Conservation (phyloP, 2,113 vertebrate species). For the Onychostruthus taczanowskii region DNA sequence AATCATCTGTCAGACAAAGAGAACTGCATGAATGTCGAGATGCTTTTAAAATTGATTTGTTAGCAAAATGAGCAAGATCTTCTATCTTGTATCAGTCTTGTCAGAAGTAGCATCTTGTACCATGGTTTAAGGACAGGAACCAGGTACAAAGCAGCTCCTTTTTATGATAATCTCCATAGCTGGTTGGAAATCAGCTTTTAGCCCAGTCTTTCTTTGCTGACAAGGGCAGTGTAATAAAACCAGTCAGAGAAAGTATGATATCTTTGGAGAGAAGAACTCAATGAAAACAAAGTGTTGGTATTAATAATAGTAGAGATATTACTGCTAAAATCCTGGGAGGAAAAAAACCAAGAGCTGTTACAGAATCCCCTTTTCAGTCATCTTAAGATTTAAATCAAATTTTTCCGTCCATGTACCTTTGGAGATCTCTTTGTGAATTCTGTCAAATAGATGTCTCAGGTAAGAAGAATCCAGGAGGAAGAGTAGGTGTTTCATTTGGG, state of each 20-base stretch:
- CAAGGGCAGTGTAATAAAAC: background rate
- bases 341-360: background rate
- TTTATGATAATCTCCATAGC: background rate
- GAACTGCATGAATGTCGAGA: background rate
- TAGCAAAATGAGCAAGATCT: background rate
- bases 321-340: background rate
- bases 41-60: background rate
- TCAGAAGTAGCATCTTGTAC: background rate
- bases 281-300: background rate
- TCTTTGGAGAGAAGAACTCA: background rate
- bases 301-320: background rate
- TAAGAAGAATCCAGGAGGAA: background rate
- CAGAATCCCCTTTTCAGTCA: background rate
- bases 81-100: background rate
- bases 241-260: background rate
- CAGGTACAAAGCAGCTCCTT: background rate
- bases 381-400: background rate
- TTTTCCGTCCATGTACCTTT: background rate
- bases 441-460: background rate
- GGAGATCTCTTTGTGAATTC: background rate
- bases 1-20: background rate
- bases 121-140: background rate
- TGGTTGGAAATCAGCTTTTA: background rate
- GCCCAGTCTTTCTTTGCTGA: background rate
- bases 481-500: background rate